A percentile compares a stretch with the other conserved stretches of the same genome.
Evolutionary conservation across 2,113 vertebrate species (phyloP).

Genomic region (Hydrochoerus hydrochaeris): DNA sequence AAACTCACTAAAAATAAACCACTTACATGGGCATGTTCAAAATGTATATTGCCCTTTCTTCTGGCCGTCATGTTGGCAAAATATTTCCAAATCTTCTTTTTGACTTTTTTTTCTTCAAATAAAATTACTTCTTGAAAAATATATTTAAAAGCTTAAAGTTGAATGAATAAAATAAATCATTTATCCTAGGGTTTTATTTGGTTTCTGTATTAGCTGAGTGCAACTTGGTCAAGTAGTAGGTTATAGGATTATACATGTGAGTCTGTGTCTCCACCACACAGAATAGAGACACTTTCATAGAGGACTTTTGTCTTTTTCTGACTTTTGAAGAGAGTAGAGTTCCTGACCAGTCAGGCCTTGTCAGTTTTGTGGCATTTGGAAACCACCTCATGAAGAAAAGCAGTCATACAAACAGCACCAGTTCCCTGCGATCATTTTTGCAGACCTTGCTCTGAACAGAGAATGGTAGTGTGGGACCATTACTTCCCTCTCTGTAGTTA

Average conservation of each 20-base stretch:
- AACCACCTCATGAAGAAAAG: not conserved
- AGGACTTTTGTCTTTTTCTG: not conserved
- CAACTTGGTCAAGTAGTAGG: not conserved
- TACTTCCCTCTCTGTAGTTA: not conserved
- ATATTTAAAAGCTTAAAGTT: not conserved
- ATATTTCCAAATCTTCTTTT: constrained; percentile 46
- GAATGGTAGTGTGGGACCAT: not conserved
- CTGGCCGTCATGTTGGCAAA: constrained; percentile 48
- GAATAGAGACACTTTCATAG: not conserved
- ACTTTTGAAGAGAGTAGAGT: not conserved
- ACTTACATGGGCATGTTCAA: not conserved
- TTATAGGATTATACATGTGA: not conserved
- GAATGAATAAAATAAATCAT: not conserved
- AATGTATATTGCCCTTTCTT: constrained; percentile 42
- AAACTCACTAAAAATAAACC: constrained; percentile 45
- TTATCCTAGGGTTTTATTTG: not conserved
- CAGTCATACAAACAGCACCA: not conserved
- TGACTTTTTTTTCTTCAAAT: constrained; percentile 7
- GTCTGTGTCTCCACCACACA: not conserved
- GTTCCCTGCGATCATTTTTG: not conserved
- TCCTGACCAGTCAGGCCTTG: not conserved
- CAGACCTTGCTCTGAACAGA: not conserved
- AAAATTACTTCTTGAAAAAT: not conserved
- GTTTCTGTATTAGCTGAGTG: not conserved
- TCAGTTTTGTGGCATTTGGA: not conserved